phyloP scores from a whole-genome alignment of 2,113 vertebrate species.

The Tonatia bakeri region DNA sequence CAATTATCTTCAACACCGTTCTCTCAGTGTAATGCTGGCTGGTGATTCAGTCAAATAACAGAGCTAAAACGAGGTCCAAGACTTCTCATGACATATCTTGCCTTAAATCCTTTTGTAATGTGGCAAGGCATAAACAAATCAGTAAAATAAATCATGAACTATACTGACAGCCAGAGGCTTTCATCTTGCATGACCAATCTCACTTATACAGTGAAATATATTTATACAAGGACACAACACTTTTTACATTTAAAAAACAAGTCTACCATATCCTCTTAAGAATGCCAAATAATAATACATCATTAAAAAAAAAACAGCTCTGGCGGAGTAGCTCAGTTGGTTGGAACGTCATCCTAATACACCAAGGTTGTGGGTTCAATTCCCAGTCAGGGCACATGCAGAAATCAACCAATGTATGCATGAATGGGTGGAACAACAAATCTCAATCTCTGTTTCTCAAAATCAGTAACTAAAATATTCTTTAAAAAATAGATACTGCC shows the following conservation, averaged over 20 bases:
- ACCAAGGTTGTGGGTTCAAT: neutral
- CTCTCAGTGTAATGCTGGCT: neutral
- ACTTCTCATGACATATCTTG: slow-evolving; percentile 28
- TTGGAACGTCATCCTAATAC: neutral
- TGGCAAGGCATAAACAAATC: slow-evolving; percentile 36
- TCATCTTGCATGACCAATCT: slow-evolving; percentile 40
- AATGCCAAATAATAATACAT: slow-evolving; percentile 14
- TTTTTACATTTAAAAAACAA: slow-evolving; percentile 25
- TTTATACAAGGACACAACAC: slow-evolving; percentile 22
- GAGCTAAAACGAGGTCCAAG: slow-evolving; percentile 42
- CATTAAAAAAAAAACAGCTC: neutral
- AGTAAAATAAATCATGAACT: slow-evolving; percentile 54
- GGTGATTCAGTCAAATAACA: slow-evolving; percentile 1
- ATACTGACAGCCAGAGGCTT: slow-evolving; percentile 34
- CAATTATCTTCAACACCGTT: slow-evolving; percentile 6
- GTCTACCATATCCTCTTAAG: slow-evolving; percentile 16
- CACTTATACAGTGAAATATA: neutral
- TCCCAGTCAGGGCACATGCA: neutral
- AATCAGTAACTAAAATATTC: no score
- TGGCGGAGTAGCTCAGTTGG: neutral
- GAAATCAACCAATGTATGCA: neutral
- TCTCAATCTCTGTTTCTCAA: no score
- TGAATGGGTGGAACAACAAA: neutral
- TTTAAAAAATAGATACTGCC: neutral
- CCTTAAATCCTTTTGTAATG: slow-evolving; percentile 45